Base-by-base conservation (phyloP, 2,797 vertebrate genomes). In the Eulemur mongoz region DNA sequence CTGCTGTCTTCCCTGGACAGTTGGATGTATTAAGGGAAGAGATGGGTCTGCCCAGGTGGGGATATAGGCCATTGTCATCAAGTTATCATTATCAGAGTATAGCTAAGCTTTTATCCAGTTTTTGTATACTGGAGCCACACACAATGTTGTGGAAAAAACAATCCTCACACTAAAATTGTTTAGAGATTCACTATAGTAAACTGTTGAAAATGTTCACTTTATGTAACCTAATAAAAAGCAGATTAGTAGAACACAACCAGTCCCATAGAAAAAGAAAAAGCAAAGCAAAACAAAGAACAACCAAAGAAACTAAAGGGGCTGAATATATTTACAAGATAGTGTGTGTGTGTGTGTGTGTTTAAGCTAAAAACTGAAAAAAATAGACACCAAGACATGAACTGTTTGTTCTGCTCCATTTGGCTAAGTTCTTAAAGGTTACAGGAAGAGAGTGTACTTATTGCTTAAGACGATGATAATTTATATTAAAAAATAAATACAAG, bases 391-490 rank as follows among this genome's bases (percentile, higher is more conserved):
- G 75, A 45, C 35, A 2, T 54, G 50, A 67, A 50, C 80, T 40
- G 22, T 89, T 67, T 43, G 35, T 45, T 50, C 59, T 43, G 88
- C 38, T 91, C 52, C 59, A 1, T 88, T 69, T 80, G 91, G 63
- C 76, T 75, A 50, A 86, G 63, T 92, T 81, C 63, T 80, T 63
- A n/a, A 92, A 94, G 48, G 67, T 78, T 92, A 73, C 81, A 91
- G 94, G 91, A 97, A 95, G 93, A 94, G 38, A 92, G 38, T 84
- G n/a, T 73, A 30, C 52, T 88, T 90, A 95, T 70, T 95, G 79
- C 91, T 96, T 86, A 94, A 96, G 82, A 94, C 3, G 85, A 86
- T 63, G 79, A 93, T 86, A 94, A 94, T 96, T 93, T 86, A 89
- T 95, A 96, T 69, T 81, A 78, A 87, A 93, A 93, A 92, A 76